Percentiles rank a stretch among this genome's conserved stretches.
Evolutionary conservation across 2,888 invertebrate species (phyloP).

Genomic region (Nezara viridula): DNA sequence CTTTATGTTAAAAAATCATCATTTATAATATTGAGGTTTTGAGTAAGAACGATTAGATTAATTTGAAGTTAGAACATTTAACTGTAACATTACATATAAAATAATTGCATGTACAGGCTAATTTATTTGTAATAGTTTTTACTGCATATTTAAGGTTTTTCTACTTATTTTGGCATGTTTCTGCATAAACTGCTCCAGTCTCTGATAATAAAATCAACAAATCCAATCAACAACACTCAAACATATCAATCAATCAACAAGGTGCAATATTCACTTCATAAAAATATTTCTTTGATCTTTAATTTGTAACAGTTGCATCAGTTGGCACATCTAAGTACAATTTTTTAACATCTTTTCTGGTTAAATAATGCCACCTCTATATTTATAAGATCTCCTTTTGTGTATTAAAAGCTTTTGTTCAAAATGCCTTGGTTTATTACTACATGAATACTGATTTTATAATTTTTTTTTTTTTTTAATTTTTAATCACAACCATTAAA

Average conservation of each 20-base stretch:
- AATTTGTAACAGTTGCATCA: neutral
- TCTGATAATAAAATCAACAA: neutral
- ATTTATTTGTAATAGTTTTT: neutral
- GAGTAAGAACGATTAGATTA: neutral
- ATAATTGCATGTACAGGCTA: neutral
- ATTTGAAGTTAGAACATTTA: neutral
- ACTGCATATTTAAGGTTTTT: neutral
- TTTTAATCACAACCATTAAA: conserved; percentile 38
- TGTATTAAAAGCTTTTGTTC: conserved; percentile 32
- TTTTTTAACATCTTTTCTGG: neutral
- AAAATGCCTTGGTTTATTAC: conserved; percentile 20
- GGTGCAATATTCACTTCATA: conserved; percentile 6
- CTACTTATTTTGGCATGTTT: neutral
- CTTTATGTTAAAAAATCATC: neutral
- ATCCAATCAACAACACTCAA: neutral
- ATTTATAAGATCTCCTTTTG: neutral
- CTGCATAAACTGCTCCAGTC: neutral
- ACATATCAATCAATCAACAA: neutral
- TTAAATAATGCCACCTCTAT: neutral
- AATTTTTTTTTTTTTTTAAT: neutral
- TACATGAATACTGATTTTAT: conserved; percentile 38
- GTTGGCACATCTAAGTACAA: conserved; percentile 39
- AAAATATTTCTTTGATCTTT: neutral
- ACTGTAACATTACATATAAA: neutral
- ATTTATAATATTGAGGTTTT: neutral